Evolutionary conservation across 2,797 vertebrate genomes (phyloP).

Genomic region (Gallinago solitaria): DNA sequence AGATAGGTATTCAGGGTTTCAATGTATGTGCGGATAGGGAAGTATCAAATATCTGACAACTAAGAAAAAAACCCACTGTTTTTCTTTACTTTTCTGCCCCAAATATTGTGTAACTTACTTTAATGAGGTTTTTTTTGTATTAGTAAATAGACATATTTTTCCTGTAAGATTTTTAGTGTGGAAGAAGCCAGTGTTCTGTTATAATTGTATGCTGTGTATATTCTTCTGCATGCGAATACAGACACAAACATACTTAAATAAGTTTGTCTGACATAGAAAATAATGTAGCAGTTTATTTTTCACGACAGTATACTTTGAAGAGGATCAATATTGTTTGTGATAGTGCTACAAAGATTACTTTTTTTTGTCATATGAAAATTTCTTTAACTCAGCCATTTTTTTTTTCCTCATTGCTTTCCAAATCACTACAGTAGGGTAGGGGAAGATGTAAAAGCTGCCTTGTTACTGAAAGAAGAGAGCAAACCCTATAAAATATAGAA

Average conservation of each 20-base stretch:
- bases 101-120: background rate
- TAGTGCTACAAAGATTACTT: background rate
- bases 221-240: background rate
- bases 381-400: fast-evolving
- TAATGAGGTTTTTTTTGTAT: background rate
- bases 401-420: background rate
- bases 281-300: background rate
- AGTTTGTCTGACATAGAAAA: background rate
- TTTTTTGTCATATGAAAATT: background rate
- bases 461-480: background rate
- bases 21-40: background rate
- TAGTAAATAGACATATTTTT: background rate
- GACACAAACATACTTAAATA: background rate
- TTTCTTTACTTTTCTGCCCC: background rate
- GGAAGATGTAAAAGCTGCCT: background rate
- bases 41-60: background rate
- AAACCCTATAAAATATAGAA: background rate
- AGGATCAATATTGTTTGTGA: background rate
- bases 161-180: background rate
- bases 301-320: background rate
- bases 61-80: background rate
- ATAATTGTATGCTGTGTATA: background rate
- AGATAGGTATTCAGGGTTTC: background rate
- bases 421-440: background rate
- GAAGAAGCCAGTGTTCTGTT: background rate